Percentiles rank a stretch among this genome's conserved stretches.
Evolutionary conservation across 1,140 invertebrate species (phyloP).

Genomic region (Halesus radiatus): DNA sequence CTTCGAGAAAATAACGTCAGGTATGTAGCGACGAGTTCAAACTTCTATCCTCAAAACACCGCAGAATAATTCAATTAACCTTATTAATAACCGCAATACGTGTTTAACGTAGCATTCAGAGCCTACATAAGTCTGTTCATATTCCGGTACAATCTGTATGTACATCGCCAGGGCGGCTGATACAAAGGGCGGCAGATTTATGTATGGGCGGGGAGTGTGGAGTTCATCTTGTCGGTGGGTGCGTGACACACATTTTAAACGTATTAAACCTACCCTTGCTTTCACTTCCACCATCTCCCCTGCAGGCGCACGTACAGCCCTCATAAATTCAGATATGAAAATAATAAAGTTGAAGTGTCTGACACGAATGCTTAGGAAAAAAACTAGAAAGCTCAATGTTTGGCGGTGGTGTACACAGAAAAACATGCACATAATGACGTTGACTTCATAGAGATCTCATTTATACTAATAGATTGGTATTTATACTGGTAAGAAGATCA

Average conservation of each 20-base stretch:
- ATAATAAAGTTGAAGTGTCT: constrained; percentile 54
- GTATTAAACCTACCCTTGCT: constrained; percentile 31
- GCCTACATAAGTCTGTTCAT: not conserved
- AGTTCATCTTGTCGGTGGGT: constrained; percentile 45
- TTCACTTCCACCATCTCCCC: constrained; percentile 15
- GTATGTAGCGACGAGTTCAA: not conserved
- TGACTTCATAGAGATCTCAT: too few species aligned
- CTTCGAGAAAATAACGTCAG: too few species aligned
- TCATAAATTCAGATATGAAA: constrained; percentile 55
- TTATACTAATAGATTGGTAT: too few species aligned
- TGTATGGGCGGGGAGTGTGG: constrained; percentile 14
- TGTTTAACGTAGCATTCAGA: constrained; percentile 12
- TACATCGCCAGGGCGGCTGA: constrained; percentile 12
- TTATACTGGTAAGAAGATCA: too few species aligned
- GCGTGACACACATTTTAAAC: constrained; percentile 49
- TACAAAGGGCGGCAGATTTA: constrained; percentile 44
- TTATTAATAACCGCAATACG: constrained; percentile 18
- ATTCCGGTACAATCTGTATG: not conserved
- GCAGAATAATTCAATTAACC: constrained; percentile 4
- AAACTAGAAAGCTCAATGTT: not conserved
- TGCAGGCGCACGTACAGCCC: constrained; percentile 36
- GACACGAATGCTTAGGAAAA: constrained; percentile 43
- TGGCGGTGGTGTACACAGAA: not conserved
- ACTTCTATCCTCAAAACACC: not conserved
- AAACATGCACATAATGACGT: not conserved